phyloP scores from a whole-genome alignment of 2,888 invertebrate species.

The Bellardia bayeri region DNA sequence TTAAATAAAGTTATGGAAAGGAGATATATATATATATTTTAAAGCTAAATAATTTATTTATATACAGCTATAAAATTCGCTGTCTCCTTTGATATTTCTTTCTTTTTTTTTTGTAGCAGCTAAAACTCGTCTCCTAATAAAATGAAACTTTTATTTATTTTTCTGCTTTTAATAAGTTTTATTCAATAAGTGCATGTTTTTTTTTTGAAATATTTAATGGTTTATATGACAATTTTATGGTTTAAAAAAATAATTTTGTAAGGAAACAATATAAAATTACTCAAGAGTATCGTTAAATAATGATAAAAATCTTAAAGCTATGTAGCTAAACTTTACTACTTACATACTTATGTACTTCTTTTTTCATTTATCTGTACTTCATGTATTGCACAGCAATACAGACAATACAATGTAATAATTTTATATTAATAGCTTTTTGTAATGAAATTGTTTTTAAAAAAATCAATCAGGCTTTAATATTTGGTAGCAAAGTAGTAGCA shows the following conservation, averaged over 20 bases:
- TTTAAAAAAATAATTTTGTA: background rate
- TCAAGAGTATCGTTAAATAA: conserved; percentile 21
- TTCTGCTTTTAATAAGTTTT: conserved; percentile 15
- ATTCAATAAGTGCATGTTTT: conserved; percentile 11
- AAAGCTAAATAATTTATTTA: too few species aligned
- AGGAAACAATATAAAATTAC: conserved; percentile 27
- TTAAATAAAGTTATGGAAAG: too few species aligned
- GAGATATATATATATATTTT: too few species aligned
- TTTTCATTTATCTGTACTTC: background rate
- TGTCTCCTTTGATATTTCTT: background rate
- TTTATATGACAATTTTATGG: conserved; percentile 16
- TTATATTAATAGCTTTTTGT: background rate
- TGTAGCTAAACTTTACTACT: background rate
- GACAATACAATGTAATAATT: background rate
- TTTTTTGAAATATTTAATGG: conserved; percentile 29
- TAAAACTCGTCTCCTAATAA: conserved; percentile 5
- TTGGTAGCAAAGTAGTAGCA: background rate
- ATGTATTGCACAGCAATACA: background rate
- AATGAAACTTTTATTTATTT: background rate
- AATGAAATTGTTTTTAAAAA: background rate
- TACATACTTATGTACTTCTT: background rate
- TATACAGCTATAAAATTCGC: background rate
- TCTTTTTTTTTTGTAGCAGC: background rate
- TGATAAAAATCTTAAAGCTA: conserved; percentile 11
- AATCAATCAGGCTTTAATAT: conserved; percentile 3